These are phyloP conservation scores for Amaurobius ferox DNA, from an alignment of 2,888 invertebrate species.

Conservation along the genomic window DNA sequence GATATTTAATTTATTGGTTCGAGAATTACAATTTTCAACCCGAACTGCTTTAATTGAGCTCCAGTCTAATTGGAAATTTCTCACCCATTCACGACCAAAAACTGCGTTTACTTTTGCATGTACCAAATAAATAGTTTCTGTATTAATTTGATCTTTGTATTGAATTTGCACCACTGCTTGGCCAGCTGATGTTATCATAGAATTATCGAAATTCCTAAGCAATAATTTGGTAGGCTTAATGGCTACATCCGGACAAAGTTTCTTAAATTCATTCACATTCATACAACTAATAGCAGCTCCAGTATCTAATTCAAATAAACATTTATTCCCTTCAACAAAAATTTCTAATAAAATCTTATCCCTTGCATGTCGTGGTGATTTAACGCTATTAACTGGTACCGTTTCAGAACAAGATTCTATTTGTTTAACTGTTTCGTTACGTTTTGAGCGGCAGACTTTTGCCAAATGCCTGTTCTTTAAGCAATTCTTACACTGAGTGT, in stretches of 20 bases:
- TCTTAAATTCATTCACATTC: too few species aligned
- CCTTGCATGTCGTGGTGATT: constrained; percentile 56
- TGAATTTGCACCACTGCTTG: constrained; percentile 56
- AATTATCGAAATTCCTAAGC: constrained; percentile 53
- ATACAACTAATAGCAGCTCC: too few species aligned
- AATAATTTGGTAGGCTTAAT: constrained; percentile 52
- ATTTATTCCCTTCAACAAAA: constrained; percentile 55
- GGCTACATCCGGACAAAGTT: too few species aligned
- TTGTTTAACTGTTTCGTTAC: constrained; percentile 47
- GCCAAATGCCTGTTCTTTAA: constrained; percentile 48
- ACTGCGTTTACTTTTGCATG: constrained; percentile 57
- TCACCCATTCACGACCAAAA: too few species aligned
- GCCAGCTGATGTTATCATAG: constrained; percentile 55
- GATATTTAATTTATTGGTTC: constrained; percentile 25
- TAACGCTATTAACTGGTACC: constrained; percentile 53
- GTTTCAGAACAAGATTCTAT: constrained; percentile 44
- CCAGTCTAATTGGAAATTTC: too few species aligned
- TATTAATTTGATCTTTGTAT: constrained; percentile 46
- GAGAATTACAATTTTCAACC: constrained; percentile 21
- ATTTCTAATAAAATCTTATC: constrained; percentile 54
- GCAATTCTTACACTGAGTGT: constrained; percentile 41
- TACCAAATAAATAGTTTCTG: constrained; percentile 47
- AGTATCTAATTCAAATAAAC: constrained; percentile 41
- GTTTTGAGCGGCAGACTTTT: constrained; percentile 43
- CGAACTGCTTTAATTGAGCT: too few species aligned